Evolutionary conservation across 2,888 invertebrate species (phyloP).

Genomic region (Drosophila multiciliata): DNA sequence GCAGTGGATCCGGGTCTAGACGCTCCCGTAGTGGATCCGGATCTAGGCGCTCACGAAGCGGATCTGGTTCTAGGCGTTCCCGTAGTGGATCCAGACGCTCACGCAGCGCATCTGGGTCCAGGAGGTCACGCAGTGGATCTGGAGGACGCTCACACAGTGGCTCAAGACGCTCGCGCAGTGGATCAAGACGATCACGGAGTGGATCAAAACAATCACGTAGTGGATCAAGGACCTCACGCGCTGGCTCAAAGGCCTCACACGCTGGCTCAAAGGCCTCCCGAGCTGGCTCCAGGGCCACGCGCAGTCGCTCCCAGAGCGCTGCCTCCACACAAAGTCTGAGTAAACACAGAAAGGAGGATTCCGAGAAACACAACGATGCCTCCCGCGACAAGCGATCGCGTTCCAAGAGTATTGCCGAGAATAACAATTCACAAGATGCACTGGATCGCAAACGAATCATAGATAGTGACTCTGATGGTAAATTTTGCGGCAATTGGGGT

Average conservation of each 20-base stretch:
- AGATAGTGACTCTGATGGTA: constrained; percentile 88
- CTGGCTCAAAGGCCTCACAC: constrained; percentile 40
- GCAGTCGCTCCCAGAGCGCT: constrained; percentile 54
- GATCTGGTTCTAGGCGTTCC: constrained; percentile 56
- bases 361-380: constrained; percentile 7
- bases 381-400: constrained; percentile 43
- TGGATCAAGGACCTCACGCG: constrained; percentile 63
- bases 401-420: constrained; percentile 49
- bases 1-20: constrained; percentile 64
- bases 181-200: constrained; percentile 61
- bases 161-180: constrained; percentile 48
- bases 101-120: constrained; percentile 67
- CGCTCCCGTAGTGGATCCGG: constrained; percentile 57
- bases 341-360: constrained; percentile 27
- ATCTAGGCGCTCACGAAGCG: constrained; percentile 54
- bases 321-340: constrained; percentile 36
- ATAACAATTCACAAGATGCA: constrained; percentile 45
- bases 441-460: constrained; percentile 73
- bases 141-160: constrained; percentile 33
- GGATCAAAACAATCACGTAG: constrained; percentile 66
- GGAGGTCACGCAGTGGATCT: constrained; percentile 67
- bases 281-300: constrained; percentile 60
- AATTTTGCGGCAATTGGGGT: neutral
- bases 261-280: constrained; percentile 48
- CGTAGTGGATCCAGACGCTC: constrained; percentile 59